Conservation (phyloP, 1,140 invertebrate genomes). For the Hydropsyche tenuis region DNA sequence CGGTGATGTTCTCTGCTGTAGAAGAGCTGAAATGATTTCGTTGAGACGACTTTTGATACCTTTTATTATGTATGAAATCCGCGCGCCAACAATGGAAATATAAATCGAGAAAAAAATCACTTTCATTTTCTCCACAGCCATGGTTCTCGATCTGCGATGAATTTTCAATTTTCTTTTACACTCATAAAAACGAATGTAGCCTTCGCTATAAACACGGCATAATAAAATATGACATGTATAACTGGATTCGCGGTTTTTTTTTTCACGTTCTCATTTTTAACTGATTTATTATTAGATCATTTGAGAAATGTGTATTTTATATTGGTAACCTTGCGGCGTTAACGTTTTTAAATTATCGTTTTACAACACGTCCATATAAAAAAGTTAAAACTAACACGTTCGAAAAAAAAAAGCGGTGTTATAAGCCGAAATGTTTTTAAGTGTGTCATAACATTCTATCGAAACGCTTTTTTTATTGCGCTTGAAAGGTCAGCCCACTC, state of each 20-base stretch:
- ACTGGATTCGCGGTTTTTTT: not conserved
- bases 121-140: too few relatives aligned
- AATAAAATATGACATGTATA: too few relatives aligned
- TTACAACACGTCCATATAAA: not conserved
- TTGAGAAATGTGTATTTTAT: not conserved
- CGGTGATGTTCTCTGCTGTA: not conserved
- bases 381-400: conserved; percentile 4
- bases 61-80: conserved; percentile 9
- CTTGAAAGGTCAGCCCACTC: conserved; percentile 24
- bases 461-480: conserved; percentile 28
- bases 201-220: too few relatives aligned
- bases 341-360: conserved; percentile 15
- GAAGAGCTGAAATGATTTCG: conserved; percentile 9
- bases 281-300: not conserved
- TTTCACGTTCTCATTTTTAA: not conserved
- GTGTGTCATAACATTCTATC: conserved; percentile 33
- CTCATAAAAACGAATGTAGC: too few relatives aligned
- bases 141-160: too few relatives aligned
- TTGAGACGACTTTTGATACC: conserved; percentile 13
- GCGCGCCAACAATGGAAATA: too few relatives aligned
- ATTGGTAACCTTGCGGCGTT: conserved; percentile 12
- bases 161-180: too few relatives aligned
- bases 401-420: not conserved
- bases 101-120: too few relatives aligned
- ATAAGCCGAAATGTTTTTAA: conserved; percentile 12